Evolutionary conservation across 2,888 invertebrate genomes (phyloP).

Genomic region (Autographa gamma): DNA sequence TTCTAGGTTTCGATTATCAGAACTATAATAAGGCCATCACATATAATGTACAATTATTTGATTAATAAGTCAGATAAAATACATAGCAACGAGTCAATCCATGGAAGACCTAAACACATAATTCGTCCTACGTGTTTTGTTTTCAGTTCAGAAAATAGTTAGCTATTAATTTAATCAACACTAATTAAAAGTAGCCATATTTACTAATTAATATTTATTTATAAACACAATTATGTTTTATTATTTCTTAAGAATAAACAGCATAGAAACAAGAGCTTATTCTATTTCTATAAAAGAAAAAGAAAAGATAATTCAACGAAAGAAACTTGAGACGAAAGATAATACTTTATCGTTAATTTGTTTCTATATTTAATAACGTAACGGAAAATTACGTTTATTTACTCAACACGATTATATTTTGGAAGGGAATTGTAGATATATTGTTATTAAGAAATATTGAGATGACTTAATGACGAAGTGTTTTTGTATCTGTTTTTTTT

Average conservation of each 20-base stretch:
- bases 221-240: not conserved
- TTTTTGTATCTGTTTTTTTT: not conserved
- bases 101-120: not conserved
- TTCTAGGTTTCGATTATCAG: too few species aligned
- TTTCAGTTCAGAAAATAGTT: not conserved
- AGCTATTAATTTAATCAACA: not conserved
- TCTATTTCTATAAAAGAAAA: not conserved
- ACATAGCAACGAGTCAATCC: too few species aligned
- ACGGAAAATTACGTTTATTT: not conserved
- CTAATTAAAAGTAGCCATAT: not conserved
- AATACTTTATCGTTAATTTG: not conserved
- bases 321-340: conserved; percentile 1
- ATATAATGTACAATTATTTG: too few species aligned
- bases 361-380: not conserved
- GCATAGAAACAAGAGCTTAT: not conserved
- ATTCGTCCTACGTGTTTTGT: not conserved
- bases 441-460: not conserved
- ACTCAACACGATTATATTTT: not conserved
- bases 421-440: not conserved
- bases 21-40: too few species aligned
- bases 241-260: not conserved
- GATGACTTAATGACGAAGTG: not conserved
- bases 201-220: not conserved
- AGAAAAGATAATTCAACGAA: not conserved
- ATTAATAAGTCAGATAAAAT: too few species aligned